These are phyloP conservation scores for Hemaris fuciformis DNA, from an alignment of 2,888 invertebrate genomes.

Conservation along the genomic window DNA sequence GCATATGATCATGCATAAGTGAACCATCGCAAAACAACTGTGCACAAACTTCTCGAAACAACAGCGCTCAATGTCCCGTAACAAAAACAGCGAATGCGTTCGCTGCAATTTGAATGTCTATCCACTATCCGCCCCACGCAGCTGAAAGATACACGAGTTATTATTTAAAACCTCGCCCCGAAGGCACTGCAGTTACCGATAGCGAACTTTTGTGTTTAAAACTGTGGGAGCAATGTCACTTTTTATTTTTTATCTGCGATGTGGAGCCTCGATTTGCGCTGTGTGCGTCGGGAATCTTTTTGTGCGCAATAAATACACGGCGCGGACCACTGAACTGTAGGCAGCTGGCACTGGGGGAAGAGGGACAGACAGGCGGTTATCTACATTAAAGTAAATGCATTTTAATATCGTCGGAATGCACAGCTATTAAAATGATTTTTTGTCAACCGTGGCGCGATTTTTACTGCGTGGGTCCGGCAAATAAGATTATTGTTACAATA, in stretches of 20 bases:
- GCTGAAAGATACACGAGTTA: background rate
- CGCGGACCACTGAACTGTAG: background rate
- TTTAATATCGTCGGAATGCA: background rate
- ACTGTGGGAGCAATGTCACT: background rate
- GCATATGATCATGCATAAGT: no score
- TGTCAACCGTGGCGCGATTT: no score
- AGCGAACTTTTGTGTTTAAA: background rate
- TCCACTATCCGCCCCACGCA: no score
- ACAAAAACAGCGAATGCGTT: background rate
- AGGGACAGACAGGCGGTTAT: no score
- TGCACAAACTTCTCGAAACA: background rate
- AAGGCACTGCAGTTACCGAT: background rate
- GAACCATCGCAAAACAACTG: background rate
- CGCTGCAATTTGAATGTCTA: background rate
- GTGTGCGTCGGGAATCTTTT: constrained; percentile 2
- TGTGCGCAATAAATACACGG: background rate
- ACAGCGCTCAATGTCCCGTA: background rate
- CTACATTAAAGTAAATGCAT: constrained; percentile 3
- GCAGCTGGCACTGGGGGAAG: background rate
- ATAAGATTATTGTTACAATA: no score
- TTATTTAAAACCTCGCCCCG: constrained; percentile 5
- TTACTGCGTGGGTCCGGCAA: no score
- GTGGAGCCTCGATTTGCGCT: background rate
- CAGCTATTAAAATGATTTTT: background rate
- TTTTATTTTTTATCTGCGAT: background rate